Conservation (phyloP, 1,140 invertebrate genomes). For the Himalopsyche phryganea region DNA sequence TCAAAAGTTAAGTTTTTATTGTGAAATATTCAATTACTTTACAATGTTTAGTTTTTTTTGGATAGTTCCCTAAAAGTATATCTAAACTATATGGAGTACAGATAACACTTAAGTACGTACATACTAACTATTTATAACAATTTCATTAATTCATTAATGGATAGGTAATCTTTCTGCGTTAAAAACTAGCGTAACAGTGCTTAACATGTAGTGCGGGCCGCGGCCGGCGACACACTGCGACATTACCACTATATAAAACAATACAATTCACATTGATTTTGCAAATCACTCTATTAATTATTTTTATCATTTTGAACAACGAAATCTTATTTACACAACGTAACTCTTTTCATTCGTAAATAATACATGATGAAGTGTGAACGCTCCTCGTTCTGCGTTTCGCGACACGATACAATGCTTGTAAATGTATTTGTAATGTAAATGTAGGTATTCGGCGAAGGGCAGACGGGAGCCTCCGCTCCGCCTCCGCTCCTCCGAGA, state of each 20-base stretch:
- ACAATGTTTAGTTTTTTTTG: conserved; percentile 28
- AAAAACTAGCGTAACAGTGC: conserved; percentile 40
- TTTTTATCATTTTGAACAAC: conserved; percentile 32
- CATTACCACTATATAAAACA: conserved; percentile 35
- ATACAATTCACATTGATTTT: conserved; percentile 35
- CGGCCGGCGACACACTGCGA: conserved; percentile 21
- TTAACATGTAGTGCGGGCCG: conserved; percentile 35
- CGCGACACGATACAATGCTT: too few species aligned
- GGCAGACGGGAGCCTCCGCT: background rate
- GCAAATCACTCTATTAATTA: conserved; percentile 28
- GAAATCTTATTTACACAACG: conserved; percentile 37
- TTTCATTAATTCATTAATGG: conserved; percentile 38
- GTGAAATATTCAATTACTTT: conserved; percentile 30
- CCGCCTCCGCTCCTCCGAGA: background rate
- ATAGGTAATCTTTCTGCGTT: conserved; percentile 36
- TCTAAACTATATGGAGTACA: conserved; percentile 45
- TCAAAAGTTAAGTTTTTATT: conserved; percentile 15
- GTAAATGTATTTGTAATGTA: too few species aligned
- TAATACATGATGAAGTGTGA: conserved; percentile 17
- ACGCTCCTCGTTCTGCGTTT: too few species aligned
- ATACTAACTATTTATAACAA: conserved; percentile 42
- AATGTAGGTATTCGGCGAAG: conserved; percentile 3
- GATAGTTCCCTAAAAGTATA: conserved; percentile 34
- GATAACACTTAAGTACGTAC: conserved; percentile 43
- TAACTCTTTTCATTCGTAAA: conserved; percentile 25